These are phyloP conservation scores for Zophobas morio DNA, from an alignment of 1,140 invertebrate genomes.

Conservation along the genomic window DNA sequence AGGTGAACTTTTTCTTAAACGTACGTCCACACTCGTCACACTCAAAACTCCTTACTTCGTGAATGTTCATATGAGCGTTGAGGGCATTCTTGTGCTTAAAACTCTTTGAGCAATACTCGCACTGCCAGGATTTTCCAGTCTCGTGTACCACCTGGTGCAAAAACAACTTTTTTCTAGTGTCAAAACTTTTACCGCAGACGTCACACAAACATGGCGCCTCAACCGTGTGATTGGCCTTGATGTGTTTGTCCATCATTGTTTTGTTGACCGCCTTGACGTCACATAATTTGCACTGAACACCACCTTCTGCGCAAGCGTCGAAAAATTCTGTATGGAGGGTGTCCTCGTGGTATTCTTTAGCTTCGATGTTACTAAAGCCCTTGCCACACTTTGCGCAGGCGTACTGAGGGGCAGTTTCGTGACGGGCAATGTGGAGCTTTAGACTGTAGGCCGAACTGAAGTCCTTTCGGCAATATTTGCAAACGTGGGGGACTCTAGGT, in stretches of 20 bases:
- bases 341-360: slow-evolving; percentile 40
- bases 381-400: slow-evolving; percentile 45
- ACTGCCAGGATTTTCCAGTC: slow-evolving; percentile 12
- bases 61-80: not conserved
- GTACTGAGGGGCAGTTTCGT: slow-evolving; percentile 36
- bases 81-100: not conserved
- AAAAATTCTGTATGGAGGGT: slow-evolving; percentile 46
- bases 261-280: not conserved
- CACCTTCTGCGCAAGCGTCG: not conserved
- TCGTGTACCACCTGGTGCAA: slow-evolving; percentile 23
- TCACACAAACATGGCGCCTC: slow-evolving; percentile 6
- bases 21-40: slow-evolving; percentile 10
- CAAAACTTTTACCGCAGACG: slow-evolving; percentile 35
- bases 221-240: not conserved
- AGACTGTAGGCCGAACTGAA: slow-evolving; percentile 35
- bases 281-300: slow-evolving; percentile 41
- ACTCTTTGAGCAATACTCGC: slow-evolving; percentile 9
- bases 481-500: slow-evolving; percentile 16
- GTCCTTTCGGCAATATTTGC: slow-evolving; percentile 51
- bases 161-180: not conserved
- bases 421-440: slow-evolving; percentile 41
- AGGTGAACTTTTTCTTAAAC: not conserved
- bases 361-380: slow-evolving; percentile 35
- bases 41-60: slow-evolving; percentile 1
- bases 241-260: not conserved